Evolutionary conservation across 2,113 vertebrate genomes (phyloP), one percentile per base, ranked within the genome.

Genomic region (Sakesphorus luctuosus): DNA sequence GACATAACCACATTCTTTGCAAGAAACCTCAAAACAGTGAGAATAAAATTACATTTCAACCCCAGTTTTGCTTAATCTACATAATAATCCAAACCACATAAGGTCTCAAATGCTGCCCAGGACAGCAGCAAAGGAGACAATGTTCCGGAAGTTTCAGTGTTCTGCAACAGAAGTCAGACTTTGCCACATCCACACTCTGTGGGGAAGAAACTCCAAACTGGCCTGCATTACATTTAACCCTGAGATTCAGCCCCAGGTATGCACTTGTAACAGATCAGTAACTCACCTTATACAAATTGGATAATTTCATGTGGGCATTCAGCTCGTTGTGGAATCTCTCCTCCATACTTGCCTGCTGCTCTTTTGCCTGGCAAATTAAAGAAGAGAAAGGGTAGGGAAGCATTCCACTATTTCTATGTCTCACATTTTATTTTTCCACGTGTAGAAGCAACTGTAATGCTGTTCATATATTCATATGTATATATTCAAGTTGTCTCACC

Each of bases 221-320:
- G 8, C 21, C 13, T 81, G 43, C 8, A 52, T 28, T 46, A 36
- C 3, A 11, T 6, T 20, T 49, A 91, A 84, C 9, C 17, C 47
- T 18, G 58, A 50, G 33, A 59, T 24, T 38, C 2, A 3, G 6
- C 21, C 19, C 16, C n/a, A 36, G 62, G 20, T 28, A 29, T 4
- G 28, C 0, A 3, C 12, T 16, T 40, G 18, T 2, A 46, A 56
- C 0, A 15, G 21, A 63, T 28, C 31, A 52, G 10, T 33, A 13
- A 95, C 93, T 91, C 97, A 99, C 99, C 99, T 99, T 99, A 93
- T 99, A 98, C 16, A 99, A 97, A 85, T 99, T 99, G 72, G 98
- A 99, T 28, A 99, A 98, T 80, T 99, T 99, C 35, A 99, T 99
- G 92, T 99, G 99, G 36, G 99, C 98, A 96, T 99, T 99, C 78